Conservation (phyloP, 2,888 invertebrate genomes). For the Drosophila neoperkinsi region DNA sequence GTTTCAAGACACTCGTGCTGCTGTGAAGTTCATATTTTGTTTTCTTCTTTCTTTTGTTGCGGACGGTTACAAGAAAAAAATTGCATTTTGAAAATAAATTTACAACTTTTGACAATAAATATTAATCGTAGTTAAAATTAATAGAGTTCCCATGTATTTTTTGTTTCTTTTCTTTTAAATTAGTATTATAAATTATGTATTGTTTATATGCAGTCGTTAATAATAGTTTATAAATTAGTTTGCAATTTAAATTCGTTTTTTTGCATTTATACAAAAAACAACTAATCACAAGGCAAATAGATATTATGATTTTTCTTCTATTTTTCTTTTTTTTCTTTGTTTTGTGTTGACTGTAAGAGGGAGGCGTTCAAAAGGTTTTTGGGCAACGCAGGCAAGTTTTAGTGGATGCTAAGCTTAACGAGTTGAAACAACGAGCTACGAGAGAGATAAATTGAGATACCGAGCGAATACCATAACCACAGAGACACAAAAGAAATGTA, state of each 20-base stretch:
- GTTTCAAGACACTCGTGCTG: slow-evolving; percentile 64
- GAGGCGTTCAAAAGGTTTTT: slow-evolving; percentile 41
- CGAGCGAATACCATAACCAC: slow-evolving; percentile 52
- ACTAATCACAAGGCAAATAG: slow-evolving; percentile 84
- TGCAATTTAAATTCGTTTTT: slow-evolving; percentile 69
- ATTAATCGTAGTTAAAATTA: slow-evolving; percentile 48
- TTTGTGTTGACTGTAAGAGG: slow-evolving; percentile 29
- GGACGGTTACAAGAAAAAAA: slow-evolving; percentile 69
- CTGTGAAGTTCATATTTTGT: slow-evolving; percentile 29
- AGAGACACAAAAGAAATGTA: slow-evolving; percentile 8
- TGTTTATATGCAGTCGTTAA: slow-evolving; percentile 50
- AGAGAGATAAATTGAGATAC: slow-evolving; percentile 47
- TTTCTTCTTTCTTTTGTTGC: slow-evolving; percentile 28
- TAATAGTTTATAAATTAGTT: slow-evolving; percentile 59
- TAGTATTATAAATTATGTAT: slow-evolving; percentile 50
- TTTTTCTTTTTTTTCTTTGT: background rate
- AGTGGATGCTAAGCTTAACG: slow-evolving; percentile 63
- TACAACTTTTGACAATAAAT: slow-evolving; percentile 66
- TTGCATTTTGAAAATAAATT: slow-evolving; percentile 48
- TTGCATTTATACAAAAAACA: slow-evolving; percentile 37
- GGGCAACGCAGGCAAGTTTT: slow-evolving; percentile 69
- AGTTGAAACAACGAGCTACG: slow-evolving; percentile 64
- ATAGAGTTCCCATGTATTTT: slow-evolving; percentile 48
- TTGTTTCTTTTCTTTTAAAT: slow-evolving; percentile 59
- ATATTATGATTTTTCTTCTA: slow-evolving; percentile 47